Evolutionary conservation across 1,140 invertebrate species (phyloP), one percentile per base, ranked within the genome.

Genomic region (Aphelinus atriplicis): DNA sequence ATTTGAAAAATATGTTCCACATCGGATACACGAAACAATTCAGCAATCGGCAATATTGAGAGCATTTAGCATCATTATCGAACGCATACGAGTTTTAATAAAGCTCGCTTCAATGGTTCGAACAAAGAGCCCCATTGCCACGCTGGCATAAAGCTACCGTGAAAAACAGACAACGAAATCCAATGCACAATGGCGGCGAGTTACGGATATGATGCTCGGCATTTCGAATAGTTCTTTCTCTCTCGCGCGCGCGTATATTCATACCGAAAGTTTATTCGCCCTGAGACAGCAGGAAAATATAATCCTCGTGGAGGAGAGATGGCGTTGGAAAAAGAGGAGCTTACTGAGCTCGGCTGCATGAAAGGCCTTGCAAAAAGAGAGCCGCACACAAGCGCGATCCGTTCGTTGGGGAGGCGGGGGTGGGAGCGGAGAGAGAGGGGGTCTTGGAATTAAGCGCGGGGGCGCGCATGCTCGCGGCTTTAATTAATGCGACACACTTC

Each of bases 401-500:
- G 43, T 53, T 60, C 50, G 0, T 47, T 53, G 3, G 62, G 3
- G 43, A 7, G 67, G 47, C 3, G n/a, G 51, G n/a, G 60, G 50
- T 10, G n/a, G 58, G 67, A 73, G 47, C 51, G 48, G 48, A 63
- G 61, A 63, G n/a, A 46, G n/a, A 55, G 3, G n/a, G 51, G 57
- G 53, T 48, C 7, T 7, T 7, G 47, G 64, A 73, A 66, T 73
- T 60, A 67, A 74, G 60, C 73, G 58, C 51, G 60, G 61, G 51
- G 3, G 43, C 26, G n/a, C 66, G 63, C 65, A 26, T 56, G 45
- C 65, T 67, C 50, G 50, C 47, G 61, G 72, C 66, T 85, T 84
- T 86, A 85, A 86, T 85, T 85, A 86, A 86, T 86, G 79, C 80
- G 83, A 82, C 83, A 82, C 80, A 82, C 79, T 82, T 86, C 82